A percentile compares a stretch with the other conserved stretches of the same genome.
Evolutionary conservation across 2,113 vertebrate species (phyloP).

Genomic region (Gobio gobio): DNA sequence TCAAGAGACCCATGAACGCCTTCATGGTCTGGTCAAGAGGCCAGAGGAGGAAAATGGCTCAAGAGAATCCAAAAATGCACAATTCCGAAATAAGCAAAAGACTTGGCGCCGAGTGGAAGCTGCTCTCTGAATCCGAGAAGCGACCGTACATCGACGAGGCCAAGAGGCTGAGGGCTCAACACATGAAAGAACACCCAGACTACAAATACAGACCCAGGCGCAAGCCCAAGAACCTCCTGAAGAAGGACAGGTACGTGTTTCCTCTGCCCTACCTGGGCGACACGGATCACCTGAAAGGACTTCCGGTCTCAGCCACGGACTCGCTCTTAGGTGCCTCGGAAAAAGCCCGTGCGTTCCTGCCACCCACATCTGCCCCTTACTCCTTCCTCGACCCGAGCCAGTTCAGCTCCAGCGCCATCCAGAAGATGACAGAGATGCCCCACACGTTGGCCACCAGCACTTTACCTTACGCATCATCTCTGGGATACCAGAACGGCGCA

Average conservation of each 20-base stretch:
- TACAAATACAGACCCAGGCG: constrained; percentile 98
- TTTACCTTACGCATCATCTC: constrained; percentile 94
- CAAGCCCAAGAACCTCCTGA: constrained; percentile 98
- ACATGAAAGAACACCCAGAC: constrained; percentile 99
- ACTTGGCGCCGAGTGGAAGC: constrained; percentile 97
- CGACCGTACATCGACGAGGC: constrained; percentile 98
- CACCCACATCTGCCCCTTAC: constrained; percentile 92
- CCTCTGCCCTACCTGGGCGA: constrained; percentile 99
- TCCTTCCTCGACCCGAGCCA: constrained; percentile 98
- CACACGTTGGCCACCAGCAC: constrained; percentile 93
- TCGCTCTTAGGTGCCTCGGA: constrained; percentile 89
- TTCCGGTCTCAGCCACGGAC: constrained; percentile 91
- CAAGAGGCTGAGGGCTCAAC: constrained; percentile 94
- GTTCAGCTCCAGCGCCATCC: constrained; percentile 94
- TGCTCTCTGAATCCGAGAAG: constrained; percentile 97
- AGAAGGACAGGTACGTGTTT: constrained; percentile 99
- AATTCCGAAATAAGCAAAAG: constrained; percentile 99
- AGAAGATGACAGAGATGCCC: constrained; percentile 99
- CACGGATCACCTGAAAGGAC: constrained; percentile 95
- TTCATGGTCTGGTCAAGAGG: constrained; percentile 99
- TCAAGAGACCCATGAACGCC: constrained; percentile 99
- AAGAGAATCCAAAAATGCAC: constrained; percentile 99
- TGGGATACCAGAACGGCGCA: constrained; percentile 99
- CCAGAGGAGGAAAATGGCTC: constrained; percentile 98
- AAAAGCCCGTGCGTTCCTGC: constrained; percentile 95